Evolutionary conservation across 1,140 invertebrate genomes (phyloP).

Genomic region (Diabrotica undecimpunctata): DNA sequence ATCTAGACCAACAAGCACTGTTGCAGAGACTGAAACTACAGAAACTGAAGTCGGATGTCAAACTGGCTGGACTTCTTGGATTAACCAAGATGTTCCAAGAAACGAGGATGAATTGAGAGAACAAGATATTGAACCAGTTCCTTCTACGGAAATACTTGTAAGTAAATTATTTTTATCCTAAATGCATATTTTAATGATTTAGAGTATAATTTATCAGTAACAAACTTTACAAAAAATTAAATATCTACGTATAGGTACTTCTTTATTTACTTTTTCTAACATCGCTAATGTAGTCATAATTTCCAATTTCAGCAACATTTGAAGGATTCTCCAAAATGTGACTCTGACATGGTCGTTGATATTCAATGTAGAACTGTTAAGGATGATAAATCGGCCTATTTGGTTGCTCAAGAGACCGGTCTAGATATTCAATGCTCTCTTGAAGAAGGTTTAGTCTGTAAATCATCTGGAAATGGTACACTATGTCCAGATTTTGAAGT

Average conservation of each 20-base stretch:
- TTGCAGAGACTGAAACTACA: slow-evolving; percentile 35
- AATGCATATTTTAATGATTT: no score
- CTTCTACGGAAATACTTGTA: slow-evolving; percentile 52
- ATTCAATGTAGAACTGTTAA: slow-evolving; percentile 70
- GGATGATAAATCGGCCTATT: slow-evolving; percentile 46
- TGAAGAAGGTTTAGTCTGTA: slow-evolving; percentile 67
- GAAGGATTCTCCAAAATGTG: slow-evolving; percentile 53
- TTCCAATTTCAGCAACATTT: slow-evolving; percentile 38
- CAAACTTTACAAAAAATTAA: no score
- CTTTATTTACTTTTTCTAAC: no score
- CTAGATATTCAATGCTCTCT: slow-evolving; percentile 72
- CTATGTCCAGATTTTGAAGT: slow-evolving; percentile 70
- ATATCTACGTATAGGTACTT: no score
- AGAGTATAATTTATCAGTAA: no score
- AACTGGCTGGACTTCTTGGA: slow-evolving; percentile 72
- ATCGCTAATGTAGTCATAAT: no score
- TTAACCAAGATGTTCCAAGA: slow-evolving; percentile 55
- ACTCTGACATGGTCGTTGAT: slow-evolving; percentile 58
- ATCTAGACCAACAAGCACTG: slow-evolving; percentile 23
- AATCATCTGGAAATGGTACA: slow-evolving; percentile 39
- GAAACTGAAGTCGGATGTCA: slow-evolving; percentile 52
- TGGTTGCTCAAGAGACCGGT: slow-evolving; percentile 62
- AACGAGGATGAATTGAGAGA: slow-evolving; percentile 39
- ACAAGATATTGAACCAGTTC: slow-evolving; percentile 61
- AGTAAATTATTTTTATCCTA: slow-evolving; percentile 19